These are phyloP conservation scores for Madoqua kirkii DNA, from an alignment of 2,113 vertebrate genomes.

Conservation along the genomic window DNA sequence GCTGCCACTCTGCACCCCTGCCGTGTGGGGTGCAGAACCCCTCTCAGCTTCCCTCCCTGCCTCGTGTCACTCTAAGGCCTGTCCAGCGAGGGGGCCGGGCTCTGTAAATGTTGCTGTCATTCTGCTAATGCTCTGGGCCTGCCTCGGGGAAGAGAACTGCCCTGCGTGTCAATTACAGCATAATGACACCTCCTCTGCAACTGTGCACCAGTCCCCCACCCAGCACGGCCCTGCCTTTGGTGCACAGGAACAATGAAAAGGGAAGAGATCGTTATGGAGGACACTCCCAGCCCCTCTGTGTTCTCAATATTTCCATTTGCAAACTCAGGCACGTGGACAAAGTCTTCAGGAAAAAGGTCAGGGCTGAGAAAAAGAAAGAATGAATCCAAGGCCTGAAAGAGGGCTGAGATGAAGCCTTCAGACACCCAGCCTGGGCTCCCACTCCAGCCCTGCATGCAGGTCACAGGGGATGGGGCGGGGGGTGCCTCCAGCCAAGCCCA, in stretches of 20 bases:
- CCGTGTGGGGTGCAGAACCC: background rate
- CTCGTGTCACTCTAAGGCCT: background rate
- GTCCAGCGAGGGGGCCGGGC: background rate
- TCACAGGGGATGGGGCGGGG: background rate
- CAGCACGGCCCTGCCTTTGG: background rate
- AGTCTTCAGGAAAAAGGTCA: background rate
- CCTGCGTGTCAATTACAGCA: background rate
- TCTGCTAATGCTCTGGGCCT: background rate
- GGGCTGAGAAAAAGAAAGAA: background rate
- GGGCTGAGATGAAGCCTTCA: background rate
- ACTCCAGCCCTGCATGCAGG: background rate
- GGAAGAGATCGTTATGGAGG: too few relatives aligned
- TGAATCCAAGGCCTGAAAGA: background rate
- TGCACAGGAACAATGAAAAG: background rate
- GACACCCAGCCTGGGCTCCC: background rate
- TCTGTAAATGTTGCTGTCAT: background rate
- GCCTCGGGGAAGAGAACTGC: slow-evolving; percentile 60
- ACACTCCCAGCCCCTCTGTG: background rate
- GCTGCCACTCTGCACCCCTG: background rate
- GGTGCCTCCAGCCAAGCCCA: background rate
- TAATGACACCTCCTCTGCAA: background rate
- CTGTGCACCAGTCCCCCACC: background rate
- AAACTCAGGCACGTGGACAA: background rate
- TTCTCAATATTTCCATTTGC: background rate
- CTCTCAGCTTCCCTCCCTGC: background rate